Conservation (phyloP, 2,888 invertebrate genomes). For the Argynnis bischoffii region DNA sequence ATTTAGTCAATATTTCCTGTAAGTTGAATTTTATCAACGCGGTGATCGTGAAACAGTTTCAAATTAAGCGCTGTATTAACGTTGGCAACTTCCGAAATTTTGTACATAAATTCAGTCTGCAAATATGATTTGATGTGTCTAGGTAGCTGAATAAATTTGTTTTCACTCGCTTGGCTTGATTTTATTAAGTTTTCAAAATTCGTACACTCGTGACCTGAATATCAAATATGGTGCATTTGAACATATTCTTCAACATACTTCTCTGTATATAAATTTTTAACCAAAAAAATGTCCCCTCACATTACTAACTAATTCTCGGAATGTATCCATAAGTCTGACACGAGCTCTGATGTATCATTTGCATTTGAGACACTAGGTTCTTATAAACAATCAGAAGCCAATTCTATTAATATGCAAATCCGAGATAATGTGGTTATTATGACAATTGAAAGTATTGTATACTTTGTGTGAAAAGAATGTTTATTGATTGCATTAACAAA, state of each 20-base stretch:
- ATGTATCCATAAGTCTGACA: background rate
- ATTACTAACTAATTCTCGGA: background rate
- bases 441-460: conserved; percentile 30
- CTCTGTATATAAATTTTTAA: background rate
- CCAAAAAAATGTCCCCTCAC: background rate
- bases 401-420: conserved; percentile 22
- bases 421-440: conserved; percentile 30
- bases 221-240: conserved; percentile 22
- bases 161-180: conserved; percentile 40
- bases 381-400: conserved; percentile 8
- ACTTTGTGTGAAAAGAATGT: conserved; percentile 32
- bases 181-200: conserved; percentile 52
- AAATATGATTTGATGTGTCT: conserved; percentile 43
- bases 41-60: conserved; percentile 25
- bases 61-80: conserved; percentile 25
- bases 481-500: conserved; percentile 30
- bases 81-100: conserved; percentile 41
- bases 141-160: conserved; percentile 50
- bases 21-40: conserved; percentile 20
- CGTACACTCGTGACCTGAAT: conserved; percentile 44
- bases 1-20: conserved; percentile 15
- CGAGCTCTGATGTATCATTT: background rate
- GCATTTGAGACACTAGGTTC: background rate
- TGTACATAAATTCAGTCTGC: conserved; percentile 46
- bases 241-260: background rate